Evolutionary conservation across 2,113 vertebrate species (phyloP), one percentile per base, ranked within the genome.

Genomic region (Datnioides undecimradiatus): DNA sequence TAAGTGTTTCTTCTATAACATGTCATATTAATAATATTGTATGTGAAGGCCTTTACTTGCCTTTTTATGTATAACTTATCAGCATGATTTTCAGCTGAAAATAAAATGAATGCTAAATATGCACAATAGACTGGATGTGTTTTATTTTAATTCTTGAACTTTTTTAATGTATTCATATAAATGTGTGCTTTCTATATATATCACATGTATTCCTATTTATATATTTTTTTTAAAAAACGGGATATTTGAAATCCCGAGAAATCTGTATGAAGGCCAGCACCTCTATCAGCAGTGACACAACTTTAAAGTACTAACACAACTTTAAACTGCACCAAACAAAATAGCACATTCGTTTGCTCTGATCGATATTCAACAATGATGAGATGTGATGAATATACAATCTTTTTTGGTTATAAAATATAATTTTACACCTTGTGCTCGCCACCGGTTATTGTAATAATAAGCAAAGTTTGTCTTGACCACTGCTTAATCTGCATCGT

Each of bases 41-140:
- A 83, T 87, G 78, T 91, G 70, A 74, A 81, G 69, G 75, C 76
- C 74, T 86, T 82, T 68, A 65, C 70, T 73, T 21, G 46, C 73
- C 74, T 82, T 79, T 89, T 72, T 79, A 87, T 80, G 33, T 88
- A 71, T 85, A 89, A 70, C n/a, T 63, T 46, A 79, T 86, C 83
- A 89, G 90, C 90, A 94, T 94, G 91, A 84, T 88, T 93, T 92
- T 88, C 65, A 82, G 79, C 90, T 90, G 76, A 82, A 77, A 90
- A 83, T 84, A 83, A 91, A 92, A 71, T 76, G 48, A 88, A 79
- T 85, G 78, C 74, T 79, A 73, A 84, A 85, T 85, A 91, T 82
- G 74, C 83, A 91, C 49, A 80, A 38, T 63, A 16, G 36, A 23
- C 33, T 71, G 9, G 10, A 23, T 40, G 57, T 17, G 3, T 23